Evolutionary conservation across 2,797 vertebrate species (phyloP).

Genomic region (Anguilla obscura): DNA sequence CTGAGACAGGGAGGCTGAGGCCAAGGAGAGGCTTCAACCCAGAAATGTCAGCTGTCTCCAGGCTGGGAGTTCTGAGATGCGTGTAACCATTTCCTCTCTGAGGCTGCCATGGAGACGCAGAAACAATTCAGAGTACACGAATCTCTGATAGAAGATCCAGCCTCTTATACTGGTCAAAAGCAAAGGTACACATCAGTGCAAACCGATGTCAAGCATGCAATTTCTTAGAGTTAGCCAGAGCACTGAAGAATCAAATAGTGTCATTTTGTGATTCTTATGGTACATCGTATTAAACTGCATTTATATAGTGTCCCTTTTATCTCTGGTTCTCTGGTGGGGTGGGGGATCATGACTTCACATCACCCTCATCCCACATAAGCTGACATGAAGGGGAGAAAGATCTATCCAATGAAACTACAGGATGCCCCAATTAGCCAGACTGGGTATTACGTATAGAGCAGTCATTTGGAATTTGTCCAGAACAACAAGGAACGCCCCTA

Average conservation of each 20-base stretch:
- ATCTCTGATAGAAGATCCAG: background rate
- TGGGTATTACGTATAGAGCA: background rate
- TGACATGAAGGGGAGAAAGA: background rate
- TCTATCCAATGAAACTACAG: background rate
- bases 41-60: conserved; percentile 37
- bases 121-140: background rate
- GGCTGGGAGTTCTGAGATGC: conserved; percentile 50
- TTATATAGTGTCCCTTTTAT: background rate
- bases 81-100: background rate
- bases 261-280: background rate
- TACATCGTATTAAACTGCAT: background rate
- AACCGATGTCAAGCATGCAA: background rate
- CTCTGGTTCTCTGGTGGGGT: too few relatives aligned
- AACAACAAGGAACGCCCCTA: background rate
- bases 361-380: background rate
- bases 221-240: background rate
- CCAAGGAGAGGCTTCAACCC: conserved; percentile 12
- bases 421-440: background rate
- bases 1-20: background rate
- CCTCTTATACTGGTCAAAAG: background rate
- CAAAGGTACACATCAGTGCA: background rate
- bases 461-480: background rate
- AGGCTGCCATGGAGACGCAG: background rate
- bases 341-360: too few relatives aligned
- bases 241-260: background rate